Evolutionary conservation across 2,113 vertebrate genomes (phyloP).

Genomic region (Ictidomys tridecemlineatus): DNA sequence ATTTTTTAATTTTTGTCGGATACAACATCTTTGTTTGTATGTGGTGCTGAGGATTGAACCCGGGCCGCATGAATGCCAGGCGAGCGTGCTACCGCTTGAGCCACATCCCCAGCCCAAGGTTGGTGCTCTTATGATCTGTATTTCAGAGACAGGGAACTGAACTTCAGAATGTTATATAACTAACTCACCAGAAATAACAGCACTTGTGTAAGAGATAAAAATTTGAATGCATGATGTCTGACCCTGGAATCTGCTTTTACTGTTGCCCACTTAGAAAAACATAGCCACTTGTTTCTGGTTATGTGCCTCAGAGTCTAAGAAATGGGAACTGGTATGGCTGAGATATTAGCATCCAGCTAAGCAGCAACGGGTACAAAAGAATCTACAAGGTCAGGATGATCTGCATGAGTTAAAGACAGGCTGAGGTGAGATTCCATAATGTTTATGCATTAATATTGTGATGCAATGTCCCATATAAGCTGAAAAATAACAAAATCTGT

Average conservation of each 20-base stretch:
- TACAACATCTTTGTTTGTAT: too few species aligned
- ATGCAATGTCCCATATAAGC: neutral
- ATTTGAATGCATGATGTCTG: neutral
- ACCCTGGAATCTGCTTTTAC: neutral
- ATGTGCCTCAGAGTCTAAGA: neutral
- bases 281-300: neutral
- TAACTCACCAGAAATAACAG: neutral
- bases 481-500: neutral
- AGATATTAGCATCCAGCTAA: neutral
- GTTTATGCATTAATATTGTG: neutral
- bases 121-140: neutral
- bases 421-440: neutral
- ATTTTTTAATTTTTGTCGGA: too few species aligned
- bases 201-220: neutral
- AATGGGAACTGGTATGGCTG: neutral
- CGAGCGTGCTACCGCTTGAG: too few species aligned
- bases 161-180: neutral
- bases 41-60: too few species aligned
- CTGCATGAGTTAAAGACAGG: neutral
- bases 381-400: neutral
- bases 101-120: neutral
- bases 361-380: neutral
- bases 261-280: neutral
- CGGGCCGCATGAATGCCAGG: too few species aligned
- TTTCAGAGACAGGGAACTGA: neutral